Percentiles rank a stretch among this genome's conserved stretches.
phyloP scores from a whole-genome alignment of 2,113 vertebrate species.

The Anguilla japonica region DNA sequence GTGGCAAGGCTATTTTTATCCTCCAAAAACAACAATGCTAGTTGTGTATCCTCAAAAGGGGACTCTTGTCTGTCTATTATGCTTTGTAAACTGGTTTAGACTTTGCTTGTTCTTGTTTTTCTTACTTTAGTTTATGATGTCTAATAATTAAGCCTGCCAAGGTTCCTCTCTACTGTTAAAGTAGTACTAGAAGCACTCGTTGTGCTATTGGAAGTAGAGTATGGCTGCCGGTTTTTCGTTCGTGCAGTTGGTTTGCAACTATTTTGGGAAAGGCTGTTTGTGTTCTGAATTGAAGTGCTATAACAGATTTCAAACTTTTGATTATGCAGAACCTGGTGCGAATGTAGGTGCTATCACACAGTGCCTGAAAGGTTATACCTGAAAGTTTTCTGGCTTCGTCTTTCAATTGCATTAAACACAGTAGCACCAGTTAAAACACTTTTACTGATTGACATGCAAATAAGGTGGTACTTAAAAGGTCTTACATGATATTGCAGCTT shows the following conservation, averaged over 20 bases:
- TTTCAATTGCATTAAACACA: too few species aligned
- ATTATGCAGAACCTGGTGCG: background rate
- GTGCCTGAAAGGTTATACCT: too few species aligned
- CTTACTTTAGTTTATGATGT: too few species aligned
- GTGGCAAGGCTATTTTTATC: too few species aligned
- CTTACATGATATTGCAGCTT: too few species aligned
- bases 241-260: background rate
- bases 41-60: background rate
- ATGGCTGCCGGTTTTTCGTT: background rate
- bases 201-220: background rate
- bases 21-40: background rate
- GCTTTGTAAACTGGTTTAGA: background rate
- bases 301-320: background rate
- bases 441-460: too few species aligned
- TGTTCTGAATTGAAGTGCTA: background rate
- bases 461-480: too few species aligned
- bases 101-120: too few species aligned
- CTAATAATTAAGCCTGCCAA: background rate
- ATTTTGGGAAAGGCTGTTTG: background rate
- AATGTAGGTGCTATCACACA: background rate
- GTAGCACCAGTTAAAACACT: too few species aligned
- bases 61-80: background rate
- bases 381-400: too few species aligned
- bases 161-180: background rate
- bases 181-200: background rate